Base-by-base conservation (phyloP, 2,113 vertebrate genomes). In the Lethenteron reissneri region DNA sequence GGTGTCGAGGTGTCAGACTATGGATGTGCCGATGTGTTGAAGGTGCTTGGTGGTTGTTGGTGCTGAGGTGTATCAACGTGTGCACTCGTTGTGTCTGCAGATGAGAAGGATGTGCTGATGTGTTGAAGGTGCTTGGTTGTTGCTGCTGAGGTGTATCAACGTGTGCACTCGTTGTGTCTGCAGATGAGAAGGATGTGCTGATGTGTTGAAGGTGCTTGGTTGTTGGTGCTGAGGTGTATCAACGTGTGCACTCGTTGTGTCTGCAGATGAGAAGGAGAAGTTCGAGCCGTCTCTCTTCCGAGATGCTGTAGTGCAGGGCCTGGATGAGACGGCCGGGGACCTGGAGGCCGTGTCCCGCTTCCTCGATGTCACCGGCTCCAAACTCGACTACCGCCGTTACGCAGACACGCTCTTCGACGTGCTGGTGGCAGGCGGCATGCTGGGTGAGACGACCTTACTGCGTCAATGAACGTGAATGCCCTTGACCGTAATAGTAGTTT, bases 201-300 rank as follows among this genome's bases (percentile, higher is more conserved):
- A 9, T 8, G 62, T n/a, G 62, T 15, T 68, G 15, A 8, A 68
- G 62, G 64, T 68, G 25, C 25, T 68, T 68, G 8, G n/a, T 68
- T 68, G 64, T 11, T 68, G 10, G 1, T 9, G 10, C 25, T 8
- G n/a, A 68, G n/a, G n/a, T n/a, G n/a, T 68, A 10, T 68, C n/a
- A 68, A 25, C 25, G 25, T 25, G 25, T 25, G 25, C 58, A 2
- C 56, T 56, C 21, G 17, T 78, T 60, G 78, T 11, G 75, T 71
- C 72, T 77, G 70, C 79, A 92, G 89, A 92, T 92, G 89, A 92
- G 88, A 92, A 92, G 80, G 88, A 92, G 86, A 92, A 92, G 86
- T 92, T 92, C 80, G 89, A 92, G 84, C 88, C 89, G 73, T 89
- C 86, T 70, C 85, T 92, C 76, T 92, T 92, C 81, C 82, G 88